Evolutionary conservation across 2,113 vertebrate species (phyloP).

Genomic region (Scartelaos histophorus): DNA sequence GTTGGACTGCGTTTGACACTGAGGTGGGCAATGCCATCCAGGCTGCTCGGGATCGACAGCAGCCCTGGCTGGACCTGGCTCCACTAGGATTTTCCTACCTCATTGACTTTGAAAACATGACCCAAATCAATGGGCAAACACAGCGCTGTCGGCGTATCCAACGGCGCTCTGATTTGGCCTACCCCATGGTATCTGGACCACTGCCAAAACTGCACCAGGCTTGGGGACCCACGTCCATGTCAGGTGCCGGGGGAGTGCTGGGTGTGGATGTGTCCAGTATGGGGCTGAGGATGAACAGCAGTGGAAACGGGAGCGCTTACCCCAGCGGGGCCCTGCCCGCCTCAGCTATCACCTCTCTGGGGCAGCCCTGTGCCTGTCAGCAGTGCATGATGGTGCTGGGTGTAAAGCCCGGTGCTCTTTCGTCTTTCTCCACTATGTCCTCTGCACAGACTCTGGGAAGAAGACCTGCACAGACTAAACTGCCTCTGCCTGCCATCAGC

Average conservation of each 20-base stretch:
- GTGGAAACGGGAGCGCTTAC: conserved; percentile 74
- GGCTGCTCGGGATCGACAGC: conserved; percentile 94
- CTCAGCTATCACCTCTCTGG: conserved; percentile 77
- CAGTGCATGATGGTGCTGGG: conserved; percentile 91
- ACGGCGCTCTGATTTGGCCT: conserved; percentile 88
- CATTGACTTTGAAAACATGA: conserved; percentile 98
- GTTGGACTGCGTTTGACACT: conserved; percentile 97
- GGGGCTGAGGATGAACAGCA: conserved; percentile 69
- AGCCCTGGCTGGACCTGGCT: conserved; percentile 96
- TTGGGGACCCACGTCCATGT: conserved; percentile 72
- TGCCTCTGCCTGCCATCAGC: conserved; percentile 49
- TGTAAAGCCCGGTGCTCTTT: conserved; percentile 77
- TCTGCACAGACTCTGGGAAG: conserved; percentile 76
- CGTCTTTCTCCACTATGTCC: conserved; percentile 62
- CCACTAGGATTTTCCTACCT: conserved; percentile 97
- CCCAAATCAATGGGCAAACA: conserved; percentile 95
- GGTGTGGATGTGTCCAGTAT: conserved; percentile 76
- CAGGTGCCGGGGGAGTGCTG: conserved; percentile 63
- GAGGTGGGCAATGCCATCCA: conserved; percentile 97
- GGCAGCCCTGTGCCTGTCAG: conserved; percentile 85
- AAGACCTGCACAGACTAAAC: conserved; percentile 72
- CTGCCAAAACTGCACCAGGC: conserved; percentile 82
- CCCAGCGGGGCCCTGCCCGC: conserved; percentile 78
- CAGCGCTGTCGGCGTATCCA: conserved; percentile 90
- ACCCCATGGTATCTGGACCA: conserved; percentile 87